A percentile compares a stretch with the other conserved stretches of the same genome.
Conservation (phyloP, 2,113 vertebrate genomes). For the Phasianus colchicus region DNA sequence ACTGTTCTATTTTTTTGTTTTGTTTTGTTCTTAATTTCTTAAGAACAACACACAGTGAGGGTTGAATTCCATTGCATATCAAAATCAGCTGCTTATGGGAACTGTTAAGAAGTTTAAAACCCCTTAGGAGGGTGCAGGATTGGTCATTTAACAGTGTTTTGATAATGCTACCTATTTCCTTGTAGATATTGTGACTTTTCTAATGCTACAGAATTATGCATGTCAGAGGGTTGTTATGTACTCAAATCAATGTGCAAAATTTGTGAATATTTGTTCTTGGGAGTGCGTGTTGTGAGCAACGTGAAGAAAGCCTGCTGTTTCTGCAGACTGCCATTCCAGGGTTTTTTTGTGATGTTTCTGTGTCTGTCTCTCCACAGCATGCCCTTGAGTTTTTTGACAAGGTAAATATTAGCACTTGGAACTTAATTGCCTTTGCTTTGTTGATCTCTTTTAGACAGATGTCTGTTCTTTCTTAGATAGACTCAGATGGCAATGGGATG, state of each 20-base stretch:
- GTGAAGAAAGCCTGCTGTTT: not conserved
- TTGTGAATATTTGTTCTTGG: not conserved
- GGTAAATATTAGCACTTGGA: not conserved
- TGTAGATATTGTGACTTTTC: not conserved
- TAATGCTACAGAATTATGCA: not conserved
- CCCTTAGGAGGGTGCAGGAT: not conserved
- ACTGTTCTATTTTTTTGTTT: not conserved
- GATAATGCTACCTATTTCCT: not conserved
- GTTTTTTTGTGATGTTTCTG: not conserved
- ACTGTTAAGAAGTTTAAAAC: not conserved
- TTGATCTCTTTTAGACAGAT: not conserved
- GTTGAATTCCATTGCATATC: not conserved
- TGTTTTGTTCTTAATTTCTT: not conserved
- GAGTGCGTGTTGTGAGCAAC: not conserved
- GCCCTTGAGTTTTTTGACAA: not conserved
- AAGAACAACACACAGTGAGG: not conserved
- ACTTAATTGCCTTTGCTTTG: constrained; percentile 30
- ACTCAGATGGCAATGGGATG: not conserved
- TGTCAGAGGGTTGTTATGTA: not conserved
- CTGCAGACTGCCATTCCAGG: not conserved
- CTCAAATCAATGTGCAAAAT: not conserved
- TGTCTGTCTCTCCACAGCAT: not conserved
- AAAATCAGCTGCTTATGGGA: not conserved
- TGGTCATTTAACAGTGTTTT: not conserved
- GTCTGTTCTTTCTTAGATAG: not conserved